phyloP scores from a whole-genome alignment of 2,113 vertebrate genomes.

The Tachuris rubrigastra region DNA sequence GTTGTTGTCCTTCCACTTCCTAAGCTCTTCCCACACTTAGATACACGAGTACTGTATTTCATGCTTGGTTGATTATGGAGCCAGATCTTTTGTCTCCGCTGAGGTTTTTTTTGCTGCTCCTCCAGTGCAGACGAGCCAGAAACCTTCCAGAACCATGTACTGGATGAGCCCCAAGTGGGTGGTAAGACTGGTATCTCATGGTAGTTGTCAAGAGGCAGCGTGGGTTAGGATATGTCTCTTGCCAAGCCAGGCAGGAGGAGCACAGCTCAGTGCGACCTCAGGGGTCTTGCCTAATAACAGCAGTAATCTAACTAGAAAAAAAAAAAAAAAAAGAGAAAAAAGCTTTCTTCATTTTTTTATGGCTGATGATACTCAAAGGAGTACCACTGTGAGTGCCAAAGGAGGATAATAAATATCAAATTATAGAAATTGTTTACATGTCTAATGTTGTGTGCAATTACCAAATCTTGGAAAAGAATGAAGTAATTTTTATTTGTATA shows the following conservation, averaged over 20 bases:
- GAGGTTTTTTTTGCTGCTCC: not conserved
- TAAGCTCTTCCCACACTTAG: not conserved
- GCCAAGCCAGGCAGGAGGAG: constrained; percentile 10
- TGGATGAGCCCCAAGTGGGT: not conserved
- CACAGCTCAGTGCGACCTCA: not conserved
- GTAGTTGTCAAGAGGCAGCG: not conserved
- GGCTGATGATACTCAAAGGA: not conserved
- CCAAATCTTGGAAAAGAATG: not conserved
- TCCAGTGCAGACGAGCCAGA: not conserved
- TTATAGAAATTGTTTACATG: not conserved
- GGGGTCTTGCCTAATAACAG: not conserved
- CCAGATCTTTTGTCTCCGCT: not conserved
- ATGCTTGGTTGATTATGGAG: not conserved
- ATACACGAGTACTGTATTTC: not conserved
- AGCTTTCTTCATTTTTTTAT: not conserved
- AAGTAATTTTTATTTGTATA: not conserved
- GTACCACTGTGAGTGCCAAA: not conserved
- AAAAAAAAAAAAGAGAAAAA: not conserved
- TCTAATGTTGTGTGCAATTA: not conserved
- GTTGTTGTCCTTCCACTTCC: not conserved
- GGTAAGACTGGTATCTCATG: not conserved
- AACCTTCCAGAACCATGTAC: not conserved
- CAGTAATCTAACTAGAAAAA: not conserved
- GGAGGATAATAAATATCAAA: not conserved
- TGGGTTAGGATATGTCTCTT: not conserved